Evolutionary conservation across 2,888 invertebrate species (phyloP).

Genomic region (Cephus sareptanus): DNA sequence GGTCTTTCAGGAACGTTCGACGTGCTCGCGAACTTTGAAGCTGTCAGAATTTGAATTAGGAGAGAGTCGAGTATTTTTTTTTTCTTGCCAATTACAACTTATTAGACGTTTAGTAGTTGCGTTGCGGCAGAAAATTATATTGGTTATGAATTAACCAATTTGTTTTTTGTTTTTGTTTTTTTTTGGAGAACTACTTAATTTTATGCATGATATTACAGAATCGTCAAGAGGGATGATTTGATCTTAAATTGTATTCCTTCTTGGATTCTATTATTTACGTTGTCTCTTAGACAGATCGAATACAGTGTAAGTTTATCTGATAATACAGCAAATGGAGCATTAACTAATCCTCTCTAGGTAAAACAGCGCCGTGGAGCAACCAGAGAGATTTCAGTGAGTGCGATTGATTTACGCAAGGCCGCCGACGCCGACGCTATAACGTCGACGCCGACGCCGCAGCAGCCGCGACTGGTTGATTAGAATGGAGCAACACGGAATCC

Average conservation of each 20-base stretch:
- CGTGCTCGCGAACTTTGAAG: neutral
- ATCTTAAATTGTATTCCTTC: neutral
- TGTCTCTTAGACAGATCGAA: neutral
- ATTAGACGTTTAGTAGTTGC: neutral
- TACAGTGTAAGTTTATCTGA: conserved; percentile 59
- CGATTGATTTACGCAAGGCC: conserved; percentile 58
- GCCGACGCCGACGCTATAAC: conserved; percentile 33
- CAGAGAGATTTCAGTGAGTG: conserved; percentile 53
- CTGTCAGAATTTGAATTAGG: neutral
- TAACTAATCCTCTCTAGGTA: conserved; percentile 60
- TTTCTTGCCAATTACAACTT: neutral
- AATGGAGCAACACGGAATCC: conserved; percentile 65
- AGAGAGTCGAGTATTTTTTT: neutral
- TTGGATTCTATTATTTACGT: neutral
- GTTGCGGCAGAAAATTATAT: neutral
- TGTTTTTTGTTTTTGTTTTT: neutral
- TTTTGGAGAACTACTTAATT: neutral
- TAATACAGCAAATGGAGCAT: conserved; percentile 62
- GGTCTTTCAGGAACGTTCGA: neutral
- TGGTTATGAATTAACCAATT: neutral
- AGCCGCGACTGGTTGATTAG: conserved; percentile 59
- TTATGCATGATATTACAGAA: neutral
- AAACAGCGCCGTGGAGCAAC: conserved; percentile 45
- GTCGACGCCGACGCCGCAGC: conserved; percentile 43
- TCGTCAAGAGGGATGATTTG: neutral